Evolutionary conservation across 2,113 vertebrate species (phyloP), one percentile per base, ranked within the genome.

Genomic region (Eupsittula cactorum): DNA sequence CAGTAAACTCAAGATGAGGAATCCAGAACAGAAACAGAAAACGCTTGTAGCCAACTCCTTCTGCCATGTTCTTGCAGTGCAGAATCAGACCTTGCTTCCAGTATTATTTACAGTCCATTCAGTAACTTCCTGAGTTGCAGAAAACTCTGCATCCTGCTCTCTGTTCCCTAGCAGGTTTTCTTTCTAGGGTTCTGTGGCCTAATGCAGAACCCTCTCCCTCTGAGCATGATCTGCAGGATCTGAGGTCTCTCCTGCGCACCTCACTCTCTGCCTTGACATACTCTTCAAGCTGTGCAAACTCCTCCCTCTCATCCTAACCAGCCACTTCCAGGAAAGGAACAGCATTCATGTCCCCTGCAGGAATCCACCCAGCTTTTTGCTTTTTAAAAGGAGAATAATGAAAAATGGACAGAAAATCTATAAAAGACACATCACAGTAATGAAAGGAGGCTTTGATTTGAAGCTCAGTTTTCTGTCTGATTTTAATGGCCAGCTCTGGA

Each of bases 31-130:
- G 53, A 84, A 71, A 41, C 2, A 77, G 19, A 84, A 92, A 86
- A 69, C 20, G 1, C 24, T 52, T 10, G 25, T n/a, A 78, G 64
- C 16, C 37, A 67, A 6, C 28, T 50, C 13, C 29, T 70, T 37
- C 60, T 59, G 24, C 1, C 9, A 21, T 44, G 24, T 4, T 14
- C n/a, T 46, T 31, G 16, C 28, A 68, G 31, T 0, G 0, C 21
- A 29, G 65, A 82, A 41, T 31, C n/a, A 47, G 49, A 77, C 4
- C 24, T 83, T 33, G 13, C 28, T 84, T 89, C 23, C 47, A 73
- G 28, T 46, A 89, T 37, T 74, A 33, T 84, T 31, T 67, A 24
- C n/a, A 67, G 46, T n/a, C 18, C 70, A 8, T 87, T 76, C 42
- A 55, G 21, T 64, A 62, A 41, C 42, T 67, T 78, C 33, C n/a